Percentiles rank a stretch among this genome's conserved stretches.
phyloP scores from a whole-genome alignment of 2,797 vertebrate genomes.

The Typhlichthys eigenmanni region DNA sequence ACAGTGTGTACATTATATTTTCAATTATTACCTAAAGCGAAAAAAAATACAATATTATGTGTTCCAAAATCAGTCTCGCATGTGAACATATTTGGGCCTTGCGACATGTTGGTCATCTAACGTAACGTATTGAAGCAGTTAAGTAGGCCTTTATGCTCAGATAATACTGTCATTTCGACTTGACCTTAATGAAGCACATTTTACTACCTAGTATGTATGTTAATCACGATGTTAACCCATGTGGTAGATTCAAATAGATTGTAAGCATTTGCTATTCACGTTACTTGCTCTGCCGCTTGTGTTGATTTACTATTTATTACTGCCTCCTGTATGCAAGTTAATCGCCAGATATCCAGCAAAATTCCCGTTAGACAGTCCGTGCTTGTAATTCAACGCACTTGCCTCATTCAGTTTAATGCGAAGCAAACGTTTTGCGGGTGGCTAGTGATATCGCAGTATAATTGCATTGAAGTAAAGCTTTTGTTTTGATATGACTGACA shows the following conservation, averaged over 20 bases:
- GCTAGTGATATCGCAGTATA: neutral
- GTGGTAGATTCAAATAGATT: constrained; percentile 1
- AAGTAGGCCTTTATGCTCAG: constrained; percentile 58
- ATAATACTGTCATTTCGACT: constrained; percentile 49
- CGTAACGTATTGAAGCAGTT: constrained; percentile 39
- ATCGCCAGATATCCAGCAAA: constrained; percentile 37
- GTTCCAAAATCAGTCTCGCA: constrained; percentile 37
- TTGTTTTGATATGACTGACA: constrained; percentile 23
- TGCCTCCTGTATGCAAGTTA: constrained; percentile 24
- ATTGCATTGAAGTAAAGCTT: constrained; percentile 13
- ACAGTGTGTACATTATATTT: neutral
- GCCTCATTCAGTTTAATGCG: constrained; percentile 22
- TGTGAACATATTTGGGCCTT: constrained; percentile 57
- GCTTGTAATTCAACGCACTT: constrained; percentile 50
- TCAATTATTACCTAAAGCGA: neutral
- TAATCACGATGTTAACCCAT: neutral
- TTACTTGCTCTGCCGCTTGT: constrained; percentile 27
- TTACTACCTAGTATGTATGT: constrained; percentile 8
- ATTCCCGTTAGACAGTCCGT: constrained; percentile 62
- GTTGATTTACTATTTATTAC: constrained; percentile 28
- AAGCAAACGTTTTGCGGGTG: constrained; percentile 19
- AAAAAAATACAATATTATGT: constrained; percentile 49
- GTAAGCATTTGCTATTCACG: constrained; percentile 18
- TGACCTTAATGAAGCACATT: constrained; percentile 15
- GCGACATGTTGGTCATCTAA: constrained; percentile 55